phyloP scores from a whole-genome alignment of 2,113 vertebrate genomes.

The Nesoenas mayeri region DNA sequence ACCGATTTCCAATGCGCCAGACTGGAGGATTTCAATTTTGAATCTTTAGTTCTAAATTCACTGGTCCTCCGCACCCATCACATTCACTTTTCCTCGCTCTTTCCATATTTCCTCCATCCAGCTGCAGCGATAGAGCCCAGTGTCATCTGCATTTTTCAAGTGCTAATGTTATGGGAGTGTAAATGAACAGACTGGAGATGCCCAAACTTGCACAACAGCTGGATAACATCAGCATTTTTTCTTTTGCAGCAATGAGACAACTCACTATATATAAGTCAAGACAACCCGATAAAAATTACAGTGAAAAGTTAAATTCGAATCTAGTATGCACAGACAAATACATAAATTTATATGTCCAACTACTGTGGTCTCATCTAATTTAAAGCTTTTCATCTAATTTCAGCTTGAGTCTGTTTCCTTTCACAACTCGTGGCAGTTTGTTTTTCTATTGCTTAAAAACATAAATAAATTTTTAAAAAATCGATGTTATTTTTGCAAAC shows the following conservation, averaged over 20 bases:
- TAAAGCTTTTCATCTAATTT: conserved; percentile 59
- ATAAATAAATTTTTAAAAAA: not conserved
- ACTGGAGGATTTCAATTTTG: not conserved
- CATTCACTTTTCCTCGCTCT: not conserved
- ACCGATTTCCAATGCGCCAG: not conserved
- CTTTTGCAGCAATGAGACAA: not conserved
- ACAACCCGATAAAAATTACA: not conserved
- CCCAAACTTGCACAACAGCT: not conserved
- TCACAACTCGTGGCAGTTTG: not conserved
- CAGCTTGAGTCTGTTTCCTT: conserved; percentile 26
- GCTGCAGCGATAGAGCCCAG: not conserved
- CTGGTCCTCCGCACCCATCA: not conserved
- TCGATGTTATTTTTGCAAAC: not conserved
- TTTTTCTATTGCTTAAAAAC: not conserved
- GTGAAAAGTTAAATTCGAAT: conserved; percentile 7
- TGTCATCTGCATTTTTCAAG: not conserved
- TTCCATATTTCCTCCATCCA: not conserved
- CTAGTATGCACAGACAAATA: not conserved
- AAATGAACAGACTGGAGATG: not conserved
- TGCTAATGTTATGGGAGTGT: not conserved
- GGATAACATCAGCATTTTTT: not conserved
- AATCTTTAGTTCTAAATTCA: not conserved
- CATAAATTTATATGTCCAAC: not conserved
- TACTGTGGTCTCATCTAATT: conserved; percentile 37
- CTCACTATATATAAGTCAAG: not conserved